Evolutionary conservation across 1,140 invertebrate genomes (phyloP).

Genomic region (Chironomus tepperi): DNA sequence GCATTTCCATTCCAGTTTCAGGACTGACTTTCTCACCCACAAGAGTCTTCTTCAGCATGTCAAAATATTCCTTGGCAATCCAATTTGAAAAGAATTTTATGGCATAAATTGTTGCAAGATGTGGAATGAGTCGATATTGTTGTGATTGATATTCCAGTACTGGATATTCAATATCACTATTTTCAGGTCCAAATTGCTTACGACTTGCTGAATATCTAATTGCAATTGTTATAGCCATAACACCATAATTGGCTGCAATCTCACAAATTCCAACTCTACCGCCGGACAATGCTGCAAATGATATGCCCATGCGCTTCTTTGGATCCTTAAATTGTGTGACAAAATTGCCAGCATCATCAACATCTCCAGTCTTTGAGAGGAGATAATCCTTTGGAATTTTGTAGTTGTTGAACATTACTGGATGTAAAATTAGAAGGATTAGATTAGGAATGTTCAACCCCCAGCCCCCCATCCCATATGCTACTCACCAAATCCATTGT

Average conservation of each 20-base stretch:
- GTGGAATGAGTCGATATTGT: constrained; percentile 76
- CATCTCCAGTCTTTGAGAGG: constrained; percentile 78
- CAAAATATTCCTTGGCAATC: constrained; percentile 44
- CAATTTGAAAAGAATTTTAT: constrained; percentile 55
- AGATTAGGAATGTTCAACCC: background rate
- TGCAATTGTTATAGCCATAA: constrained; percentile 64
- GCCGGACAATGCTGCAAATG: constrained; percentile 76
- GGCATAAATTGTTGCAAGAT: constrained; percentile 63
- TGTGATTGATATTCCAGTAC: constrained; percentile 80
- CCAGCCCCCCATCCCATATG: too few species aligned
- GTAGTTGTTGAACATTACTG: constrained; percentile 75
- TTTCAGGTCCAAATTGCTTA: constrained; percentile 64
- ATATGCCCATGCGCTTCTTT: constrained; percentile 68
- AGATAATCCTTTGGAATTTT: constrained; percentile 66
- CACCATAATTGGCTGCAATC: constrained; percentile 54
- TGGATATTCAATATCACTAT: constrained; percentile 52
- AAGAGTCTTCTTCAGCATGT: constrained; percentile 45
- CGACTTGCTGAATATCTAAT: constrained; percentile 71
- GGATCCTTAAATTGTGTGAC: constrained; percentile 61
- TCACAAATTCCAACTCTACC: constrained; percentile 58
- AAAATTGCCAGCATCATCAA: constrained; percentile 75
- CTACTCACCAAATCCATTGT: constrained; percentile 56
- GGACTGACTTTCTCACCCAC: constrained; percentile 38
- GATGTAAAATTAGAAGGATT: constrained; percentile 26
- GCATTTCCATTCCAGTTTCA: constrained; percentile 47